Conservation (phyloP, 2,888 invertebrate genomes). For the Nephrotoma appendiculata region DNA sequence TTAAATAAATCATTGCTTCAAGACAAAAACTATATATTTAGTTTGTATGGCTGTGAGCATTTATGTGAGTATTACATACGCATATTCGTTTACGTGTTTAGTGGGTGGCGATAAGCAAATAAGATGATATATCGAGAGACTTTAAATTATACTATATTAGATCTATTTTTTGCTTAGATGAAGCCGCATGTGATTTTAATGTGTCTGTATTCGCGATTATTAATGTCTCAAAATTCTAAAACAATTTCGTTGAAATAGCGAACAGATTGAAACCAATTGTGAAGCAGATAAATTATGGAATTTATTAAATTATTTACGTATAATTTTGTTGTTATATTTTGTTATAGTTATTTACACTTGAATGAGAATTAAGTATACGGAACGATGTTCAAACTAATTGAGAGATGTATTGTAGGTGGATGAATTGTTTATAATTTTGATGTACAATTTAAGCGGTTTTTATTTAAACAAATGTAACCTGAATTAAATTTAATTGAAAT, state of each 20-base stretch:
- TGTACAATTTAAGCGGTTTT: neutral
- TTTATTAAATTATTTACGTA: neutral
- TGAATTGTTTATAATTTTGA: neutral
- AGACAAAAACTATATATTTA: neutral
- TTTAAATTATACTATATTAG: neutral
- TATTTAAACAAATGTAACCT: neutral
- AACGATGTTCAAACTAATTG: neutral
- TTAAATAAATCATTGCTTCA: neutral
- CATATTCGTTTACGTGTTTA: neutral
- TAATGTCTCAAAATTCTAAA: neutral
- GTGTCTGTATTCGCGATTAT: neutral
- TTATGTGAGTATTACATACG: neutral
- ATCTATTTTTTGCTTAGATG: neutral
- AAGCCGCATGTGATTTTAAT: neutral
- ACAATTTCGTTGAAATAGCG: neutral
- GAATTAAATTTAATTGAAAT: neutral
- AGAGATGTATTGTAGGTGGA: neutral
- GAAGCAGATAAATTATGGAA: neutral
- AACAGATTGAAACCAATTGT: neutral
- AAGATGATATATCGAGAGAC: neutral
- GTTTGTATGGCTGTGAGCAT: neutral
- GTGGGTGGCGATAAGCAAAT: neutral
- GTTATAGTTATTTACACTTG: neutral
- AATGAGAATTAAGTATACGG: neutral
- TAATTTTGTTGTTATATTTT: neutral